Base-by-base conservation (phyloP, 2,888 invertebrate genomes). In the Willowsia nigromaculata region DNA sequence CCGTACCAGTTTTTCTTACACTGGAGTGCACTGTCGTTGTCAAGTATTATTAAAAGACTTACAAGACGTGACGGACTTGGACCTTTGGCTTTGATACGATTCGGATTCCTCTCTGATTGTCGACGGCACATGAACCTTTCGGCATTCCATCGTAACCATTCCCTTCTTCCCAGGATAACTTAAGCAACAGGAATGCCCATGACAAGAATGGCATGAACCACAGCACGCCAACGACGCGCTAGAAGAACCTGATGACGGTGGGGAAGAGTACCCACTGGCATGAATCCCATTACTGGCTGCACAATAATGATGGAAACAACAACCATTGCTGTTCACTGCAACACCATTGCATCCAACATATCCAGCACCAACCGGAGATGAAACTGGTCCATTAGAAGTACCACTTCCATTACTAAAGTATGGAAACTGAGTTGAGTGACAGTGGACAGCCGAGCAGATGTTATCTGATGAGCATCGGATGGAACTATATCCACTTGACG, bases 101-200 rank as follows among this genome's bases (percentile, higher is more conserved):
- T 92, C 92, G n/a, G 91, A 91, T 74, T 92, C 92, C 83, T 92
- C 92, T 15, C 91, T 59, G 56, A 92, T 92, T 1, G 92, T 92
- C 0, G 92, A 92, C 13, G 92, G 92, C 30, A 92, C 92, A 50
- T 91, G 91, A 11, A 92, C 90, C 87, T 90, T 91, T 25, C 90
- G 85, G 18, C 85, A 65, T 3, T 78, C 84, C 33, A 43, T 47
- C 1, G 62, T 18, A 30, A n/a, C 9, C 18, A 50, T 33, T 18
- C 80, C 87, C 50, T 87, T 87, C 33, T 81, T 87, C 9, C 68
- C 71, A 11, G 62, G 56, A 22, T 81, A 71, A 7, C 30, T 18
- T 11, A 86, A 30, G 18, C 87, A 87, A 22, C 87, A 81, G 5
- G 27, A 37, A 37, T 81, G 80, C 1, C 27, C n/a, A 40, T 87